Conservation (phyloP, 2,888 invertebrate species). For the Idaea straminata region DNA sequence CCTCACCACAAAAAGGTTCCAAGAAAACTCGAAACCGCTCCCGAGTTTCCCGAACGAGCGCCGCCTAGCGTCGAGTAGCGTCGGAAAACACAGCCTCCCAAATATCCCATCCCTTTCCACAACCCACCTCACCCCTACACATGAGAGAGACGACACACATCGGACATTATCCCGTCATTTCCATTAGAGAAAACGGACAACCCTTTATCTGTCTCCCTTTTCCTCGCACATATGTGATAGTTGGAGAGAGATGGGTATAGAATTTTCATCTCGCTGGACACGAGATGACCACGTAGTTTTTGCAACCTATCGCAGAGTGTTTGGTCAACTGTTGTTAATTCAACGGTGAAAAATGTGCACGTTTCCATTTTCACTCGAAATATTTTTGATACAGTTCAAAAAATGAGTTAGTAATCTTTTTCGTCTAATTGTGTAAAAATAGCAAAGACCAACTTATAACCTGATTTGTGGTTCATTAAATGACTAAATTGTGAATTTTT, state of each 20-base stretch:
- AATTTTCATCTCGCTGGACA: conserved; percentile 56
- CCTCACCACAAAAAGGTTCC: conserved; percentile 21
- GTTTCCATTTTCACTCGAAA: neutral
- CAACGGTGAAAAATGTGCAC: conserved; percentile 27
- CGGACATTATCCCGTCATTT: conserved; percentile 61
- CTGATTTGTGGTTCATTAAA: neutral
- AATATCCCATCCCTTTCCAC: conserved; percentile 65
- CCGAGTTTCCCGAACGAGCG: conserved; percentile 43
- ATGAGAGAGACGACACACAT: conserved; percentile 71
- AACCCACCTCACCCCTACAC: conserved; percentile 66
- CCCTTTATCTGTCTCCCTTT: conserved; percentile 73
- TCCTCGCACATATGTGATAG: conserved; percentile 44
- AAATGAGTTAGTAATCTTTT: neutral
- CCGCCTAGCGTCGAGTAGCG: conserved; percentile 76
- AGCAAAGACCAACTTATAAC: neutral
- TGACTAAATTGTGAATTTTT: conserved; percentile 1
- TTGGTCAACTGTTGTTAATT: conserved; percentile 51
- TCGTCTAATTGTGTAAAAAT: neutral
- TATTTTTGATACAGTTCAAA: neutral
- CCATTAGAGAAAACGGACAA: conserved; percentile 69
- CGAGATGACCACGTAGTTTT: conserved; percentile 63
- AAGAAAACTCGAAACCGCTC: conserved; percentile 17
- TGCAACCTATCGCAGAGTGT: conserved; percentile 62
- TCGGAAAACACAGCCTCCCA: conserved; percentile 43
- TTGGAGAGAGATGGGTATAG: conserved; percentile 57